These are phyloP conservation scores for Smittia aterrima DNA, from an alignment of 2,888 invertebrate species.

Conservation along the genomic window DNA sequence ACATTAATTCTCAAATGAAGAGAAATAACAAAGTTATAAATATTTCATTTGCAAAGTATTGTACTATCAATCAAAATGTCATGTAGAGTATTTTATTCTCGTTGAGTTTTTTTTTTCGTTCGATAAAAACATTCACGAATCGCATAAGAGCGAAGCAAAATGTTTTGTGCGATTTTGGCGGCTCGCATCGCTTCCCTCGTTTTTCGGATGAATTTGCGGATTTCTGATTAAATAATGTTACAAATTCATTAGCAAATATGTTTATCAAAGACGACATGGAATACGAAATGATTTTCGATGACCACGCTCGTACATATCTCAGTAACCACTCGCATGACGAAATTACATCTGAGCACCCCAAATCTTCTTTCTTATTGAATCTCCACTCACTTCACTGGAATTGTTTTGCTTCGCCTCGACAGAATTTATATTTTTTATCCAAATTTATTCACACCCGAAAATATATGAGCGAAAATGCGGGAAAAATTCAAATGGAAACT, in stretches of 20 bases:
- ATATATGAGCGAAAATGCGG: constrained; percentile 38
- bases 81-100: constrained; percentile 1
- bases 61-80: constrained; percentile 38
- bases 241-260: neutral
- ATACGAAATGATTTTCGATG: neutral
- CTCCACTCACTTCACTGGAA: neutral
- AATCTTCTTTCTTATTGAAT: neutral
- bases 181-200: neutral
- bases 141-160: neutral
- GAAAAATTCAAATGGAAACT: constrained; percentile 37
- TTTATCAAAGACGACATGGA: neutral
- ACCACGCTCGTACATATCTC: neutral
- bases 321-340: neutral
- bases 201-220: neutral
- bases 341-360: neutral
- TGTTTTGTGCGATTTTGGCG: neutral
- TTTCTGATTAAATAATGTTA: neutral
- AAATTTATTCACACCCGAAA: constrained; percentile 38
- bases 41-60: constrained; percentile 39
- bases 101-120: neutral
- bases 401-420: neutral
- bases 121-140: neutral
- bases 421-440: constrained; percentile 29
- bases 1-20: constrained; percentile 33
- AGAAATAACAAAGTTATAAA: constrained; percentile 33